A percentile compares a stretch with the other conserved stretches of the same genome.
Evolutionary conservation across 1,140 invertebrate genomes (phyloP).

Genomic region (Acyrthosiphon pisum): DNA sequence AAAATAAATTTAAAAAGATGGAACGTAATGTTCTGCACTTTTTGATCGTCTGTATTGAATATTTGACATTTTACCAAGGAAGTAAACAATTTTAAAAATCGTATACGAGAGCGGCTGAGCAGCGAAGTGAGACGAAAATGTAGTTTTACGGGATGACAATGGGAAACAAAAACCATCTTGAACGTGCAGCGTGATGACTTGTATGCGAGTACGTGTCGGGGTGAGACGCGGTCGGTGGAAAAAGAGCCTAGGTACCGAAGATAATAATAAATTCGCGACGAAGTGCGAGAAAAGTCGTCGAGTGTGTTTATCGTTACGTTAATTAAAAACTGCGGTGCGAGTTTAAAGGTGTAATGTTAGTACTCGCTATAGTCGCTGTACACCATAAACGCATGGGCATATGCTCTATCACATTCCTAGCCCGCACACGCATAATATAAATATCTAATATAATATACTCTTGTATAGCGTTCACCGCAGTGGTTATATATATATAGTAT

Average conservation of each 20-base stretch:
- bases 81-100: not conserved
- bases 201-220: not conserved
- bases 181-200: not conserved
- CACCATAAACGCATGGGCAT: too few species aligned
- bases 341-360: not conserved
- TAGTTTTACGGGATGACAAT: not conserved
- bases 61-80: not conserved
- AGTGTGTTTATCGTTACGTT: not conserved
- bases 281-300: not conserved
- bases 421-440: not conserved
- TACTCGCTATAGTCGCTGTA: not conserved
- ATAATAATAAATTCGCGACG: not conserved
- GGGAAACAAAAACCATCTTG: not conserved
- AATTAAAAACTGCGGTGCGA: not conserved
- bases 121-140: not conserved
- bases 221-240: not conserved
- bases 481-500: not conserved
- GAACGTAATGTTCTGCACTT: too few species aligned
- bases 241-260: not conserved
- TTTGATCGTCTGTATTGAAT: fast-evolving
- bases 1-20: not conserved
- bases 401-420: not conserved
- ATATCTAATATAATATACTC: not conserved
- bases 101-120: not conserved
- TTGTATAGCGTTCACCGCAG: not conserved